A percentile compares a stretch with the other conserved stretches of the same genome.
phyloP scores from a whole-genome alignment of 2,888 invertebrate species.

The Laothoe populi region DNA sequence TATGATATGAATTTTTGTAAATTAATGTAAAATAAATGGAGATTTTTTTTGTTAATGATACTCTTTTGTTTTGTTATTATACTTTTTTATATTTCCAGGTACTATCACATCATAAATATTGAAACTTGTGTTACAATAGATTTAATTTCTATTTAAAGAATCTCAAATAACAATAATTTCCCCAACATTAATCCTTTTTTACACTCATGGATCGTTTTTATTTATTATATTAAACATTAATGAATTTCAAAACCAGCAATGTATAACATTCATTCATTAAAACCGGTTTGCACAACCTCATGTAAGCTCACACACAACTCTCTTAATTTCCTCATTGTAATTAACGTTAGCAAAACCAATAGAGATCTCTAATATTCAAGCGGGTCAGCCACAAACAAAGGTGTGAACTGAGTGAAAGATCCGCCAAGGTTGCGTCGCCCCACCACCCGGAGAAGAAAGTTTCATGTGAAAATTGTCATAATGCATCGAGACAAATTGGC shows the following conservation, averaged over 20 bases:
- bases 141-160: too few species aligned
- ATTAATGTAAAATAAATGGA: constrained; percentile 84
- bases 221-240: too few species aligned
- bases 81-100: not conserved
- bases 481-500: constrained; percentile 64
- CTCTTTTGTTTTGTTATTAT: constrained; percentile 42
- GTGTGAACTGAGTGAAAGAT: constrained; percentile 64
- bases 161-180: too few species aligned
- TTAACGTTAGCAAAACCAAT: constrained; percentile 25
- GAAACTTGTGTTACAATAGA: too few species aligned
- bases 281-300: not conserved
- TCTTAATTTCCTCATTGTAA: constrained; percentile 23
- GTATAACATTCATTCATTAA: not conserved
- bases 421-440: constrained; percentile 57
- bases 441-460: constrained; percentile 67
- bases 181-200: too few species aligned
- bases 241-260: too few species aligned
- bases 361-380: constrained; percentile 41
- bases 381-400: constrained; percentile 67
- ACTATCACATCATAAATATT: too few species aligned
- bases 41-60: constrained; percentile 80
- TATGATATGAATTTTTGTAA: constrained; percentile 71
- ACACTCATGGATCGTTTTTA: too few species aligned
- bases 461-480: constrained; percentile 83
- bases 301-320: not conserved